These are phyloP conservation scores for Balaeniceps rex DNA, from an alignment of 2,113 vertebrate genomes.

Conservation along the genomic window DNA sequence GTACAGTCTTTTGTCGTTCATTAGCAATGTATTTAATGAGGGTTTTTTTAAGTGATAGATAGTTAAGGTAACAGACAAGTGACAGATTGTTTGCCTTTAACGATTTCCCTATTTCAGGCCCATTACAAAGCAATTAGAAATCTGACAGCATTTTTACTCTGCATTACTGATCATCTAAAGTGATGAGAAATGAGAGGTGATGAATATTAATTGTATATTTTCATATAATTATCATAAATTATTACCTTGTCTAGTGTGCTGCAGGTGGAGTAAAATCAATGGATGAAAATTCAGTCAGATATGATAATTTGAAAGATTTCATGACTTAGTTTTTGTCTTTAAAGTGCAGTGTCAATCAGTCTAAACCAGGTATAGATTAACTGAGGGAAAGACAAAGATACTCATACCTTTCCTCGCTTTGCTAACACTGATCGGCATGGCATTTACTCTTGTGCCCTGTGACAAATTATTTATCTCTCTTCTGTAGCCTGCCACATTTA, in stretches of 20 bases:
- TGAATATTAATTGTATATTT: slow-evolving; percentile 89
- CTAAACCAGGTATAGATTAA: not conserved
- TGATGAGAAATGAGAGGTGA: slow-evolving; percentile 85
- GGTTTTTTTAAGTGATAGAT: slow-evolving; percentile 84
- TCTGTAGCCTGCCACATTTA: not conserved
- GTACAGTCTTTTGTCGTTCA: slow-evolving; percentile 82
- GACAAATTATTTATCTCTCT: not conserved
- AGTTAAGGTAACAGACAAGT: slow-evolving; percentile 89
- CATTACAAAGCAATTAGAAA: slow-evolving; percentile 92
- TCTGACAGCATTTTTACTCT: slow-evolving; percentile 86
- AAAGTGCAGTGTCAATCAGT: slow-evolving; percentile 38
- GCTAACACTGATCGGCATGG: not conserved
- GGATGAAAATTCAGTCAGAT: slow-evolving; percentile 72
- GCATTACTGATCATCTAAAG: slow-evolving; percentile 87
- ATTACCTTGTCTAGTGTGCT: slow-evolving; percentile 80
- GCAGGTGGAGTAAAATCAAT: slow-evolving; percentile 74
- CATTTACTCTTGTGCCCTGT: not conserved
- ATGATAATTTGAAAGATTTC: slow-evolving; percentile 73
- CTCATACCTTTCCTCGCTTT: not conserved
- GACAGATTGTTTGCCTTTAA: slow-evolving; percentile 92
- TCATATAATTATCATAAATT: slow-evolving; percentile 90
- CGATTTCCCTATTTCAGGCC: slow-evolving; percentile 85
- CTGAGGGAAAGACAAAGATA: not conserved
- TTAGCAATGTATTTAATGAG: slow-evolving; percentile 90
- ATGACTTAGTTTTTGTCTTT: slow-evolving; percentile 50